Percentiles rank a stretch among this genome's conserved stretches.
phyloP scores from a whole-genome alignment of 1,140 invertebrate species.

The Bombus balteatus region DNA sequence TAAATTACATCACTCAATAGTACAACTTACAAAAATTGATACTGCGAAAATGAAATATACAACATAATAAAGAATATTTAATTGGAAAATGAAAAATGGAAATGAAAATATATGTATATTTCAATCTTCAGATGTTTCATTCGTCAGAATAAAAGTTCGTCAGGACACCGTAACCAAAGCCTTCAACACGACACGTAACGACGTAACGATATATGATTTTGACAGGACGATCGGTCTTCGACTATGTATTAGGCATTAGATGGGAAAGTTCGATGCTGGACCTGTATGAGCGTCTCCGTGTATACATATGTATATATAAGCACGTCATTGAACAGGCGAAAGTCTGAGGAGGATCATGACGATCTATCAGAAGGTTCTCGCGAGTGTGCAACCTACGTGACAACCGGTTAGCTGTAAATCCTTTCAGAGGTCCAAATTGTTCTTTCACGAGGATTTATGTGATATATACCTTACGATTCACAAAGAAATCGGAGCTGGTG shows the following conservation, averaged over 20 bases:
- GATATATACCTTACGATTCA: neutral
- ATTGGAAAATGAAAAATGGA: too few relatives aligned
- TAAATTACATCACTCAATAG: too few relatives aligned
- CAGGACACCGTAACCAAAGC: too few relatives aligned
- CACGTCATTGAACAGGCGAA: constrained; percentile 39
- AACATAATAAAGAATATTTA: too few relatives aligned
- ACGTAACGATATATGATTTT: neutral
- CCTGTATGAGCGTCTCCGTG: constrained; percentile 14
- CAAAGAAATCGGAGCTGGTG: neutral
- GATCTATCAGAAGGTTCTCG: constrained; percentile 38
- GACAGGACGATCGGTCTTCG: neutral
- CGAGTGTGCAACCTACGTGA: constrained; percentile 38
- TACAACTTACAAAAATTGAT: too few relatives aligned
- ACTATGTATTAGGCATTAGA: neutral
- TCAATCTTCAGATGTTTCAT: too few relatives aligned
- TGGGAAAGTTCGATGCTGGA: constrained; percentile 1
- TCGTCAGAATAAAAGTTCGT: too few relatives aligned
- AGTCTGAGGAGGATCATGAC: constrained; percentile 42
- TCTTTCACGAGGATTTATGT: constrained; percentile 10
- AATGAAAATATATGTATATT: too few relatives aligned
- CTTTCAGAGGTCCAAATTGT: constrained; percentile 39
- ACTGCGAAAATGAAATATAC: too few relatives aligned
- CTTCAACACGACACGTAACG: too few relatives aligned
- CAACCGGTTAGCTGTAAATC: constrained; percentile 56
- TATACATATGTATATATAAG: neutral